A percentile compares a stretch with the other conserved stretches of the same genome.
These are phyloP conservation scores for Entomyzon cyanotis DNA, from an alignment of 2,113 vertebrate genomes.

Conservation along the genomic window DNA sequence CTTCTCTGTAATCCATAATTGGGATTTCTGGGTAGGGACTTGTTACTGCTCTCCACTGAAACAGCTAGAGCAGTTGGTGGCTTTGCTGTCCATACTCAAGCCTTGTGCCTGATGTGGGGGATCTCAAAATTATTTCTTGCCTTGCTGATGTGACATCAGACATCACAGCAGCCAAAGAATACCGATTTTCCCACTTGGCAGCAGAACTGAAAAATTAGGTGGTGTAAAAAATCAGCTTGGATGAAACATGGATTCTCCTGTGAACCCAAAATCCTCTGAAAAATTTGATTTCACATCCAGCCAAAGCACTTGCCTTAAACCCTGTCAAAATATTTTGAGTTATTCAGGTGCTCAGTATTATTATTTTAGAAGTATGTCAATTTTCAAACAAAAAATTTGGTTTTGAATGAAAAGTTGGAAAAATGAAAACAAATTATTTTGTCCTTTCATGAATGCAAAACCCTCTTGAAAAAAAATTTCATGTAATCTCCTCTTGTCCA, in stretches of 20 bases:
- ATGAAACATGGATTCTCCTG: background rate
- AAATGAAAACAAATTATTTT: background rate
- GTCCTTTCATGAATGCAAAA: background rate
- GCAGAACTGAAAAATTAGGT: background rate
- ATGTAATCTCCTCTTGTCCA: background rate
- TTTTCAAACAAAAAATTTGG: background rate
- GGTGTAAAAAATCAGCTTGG: background rate
- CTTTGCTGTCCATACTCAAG: background rate
- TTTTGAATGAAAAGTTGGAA: background rate
- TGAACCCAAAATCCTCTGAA: background rate
- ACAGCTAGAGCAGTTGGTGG: background rate
- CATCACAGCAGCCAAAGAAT: background rate
- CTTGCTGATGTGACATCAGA: background rate
- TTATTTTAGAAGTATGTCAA: background rate
- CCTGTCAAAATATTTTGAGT: background rate
- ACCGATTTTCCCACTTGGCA: background rate
- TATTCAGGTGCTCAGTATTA: background rate
- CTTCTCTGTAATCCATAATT: background rate
- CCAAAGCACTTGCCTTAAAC: background rate
- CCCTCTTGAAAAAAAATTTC: background rate
- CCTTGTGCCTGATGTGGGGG: background rate
- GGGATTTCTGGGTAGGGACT: background rate
- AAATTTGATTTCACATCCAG: background rate
- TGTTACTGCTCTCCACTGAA: background rate
- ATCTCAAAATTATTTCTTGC: background rate